A percentile compares a stretch with the other conserved stretches of the same genome.
phyloP scores from a whole-genome alignment of 2,113 vertebrate species.

The Chaenogobius annularis region DNA sequence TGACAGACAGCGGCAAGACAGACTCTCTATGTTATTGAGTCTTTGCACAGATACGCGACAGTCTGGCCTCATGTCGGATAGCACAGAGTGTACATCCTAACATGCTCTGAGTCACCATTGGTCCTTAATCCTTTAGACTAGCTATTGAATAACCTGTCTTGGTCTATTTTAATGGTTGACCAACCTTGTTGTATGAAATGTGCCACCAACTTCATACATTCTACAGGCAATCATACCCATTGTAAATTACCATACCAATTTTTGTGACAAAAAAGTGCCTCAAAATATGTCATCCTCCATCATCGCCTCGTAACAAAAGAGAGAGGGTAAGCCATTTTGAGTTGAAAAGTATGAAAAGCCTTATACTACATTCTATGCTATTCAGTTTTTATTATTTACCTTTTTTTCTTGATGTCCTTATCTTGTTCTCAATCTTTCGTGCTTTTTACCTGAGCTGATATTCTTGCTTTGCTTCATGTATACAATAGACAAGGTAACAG shows the following conservation, averaged over 20 bases:
- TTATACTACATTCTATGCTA: too few relatives aligned
- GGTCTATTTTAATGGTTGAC: not conserved
- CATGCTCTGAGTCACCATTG: constrained; percentile 18
- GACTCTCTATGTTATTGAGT: constrained; percentile 55
- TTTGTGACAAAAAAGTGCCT: not conserved
- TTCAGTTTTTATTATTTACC: too few relatives aligned
- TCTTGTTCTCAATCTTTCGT: too few relatives aligned
- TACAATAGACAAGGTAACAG: too few relatives aligned
- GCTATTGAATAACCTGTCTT: not conserved
- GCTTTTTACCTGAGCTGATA: not conserved
- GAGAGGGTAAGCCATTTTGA: not conserved
- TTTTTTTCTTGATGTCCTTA: too few relatives aligned
- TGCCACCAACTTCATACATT: not conserved
- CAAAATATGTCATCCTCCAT: not conserved
- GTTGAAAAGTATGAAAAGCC: not conserved
- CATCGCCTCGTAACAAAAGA: not conserved
- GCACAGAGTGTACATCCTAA: constrained; percentile 32
- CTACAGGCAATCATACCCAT: not conserved
- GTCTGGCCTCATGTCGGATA: constrained; percentile 43
- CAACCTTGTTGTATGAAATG: not conserved
- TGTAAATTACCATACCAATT: not conserved
- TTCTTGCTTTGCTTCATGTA: not conserved
- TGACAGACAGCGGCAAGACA: constrained; percentile 67
- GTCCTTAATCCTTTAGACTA: not conserved
- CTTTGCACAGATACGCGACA: constrained; percentile 64